Percentiles rank a stretch among this genome's conserved stretches.
Evolutionary conservation across 2,888 invertebrate genomes (phyloP).

Genomic region (Oasisia sp.): DNA sequence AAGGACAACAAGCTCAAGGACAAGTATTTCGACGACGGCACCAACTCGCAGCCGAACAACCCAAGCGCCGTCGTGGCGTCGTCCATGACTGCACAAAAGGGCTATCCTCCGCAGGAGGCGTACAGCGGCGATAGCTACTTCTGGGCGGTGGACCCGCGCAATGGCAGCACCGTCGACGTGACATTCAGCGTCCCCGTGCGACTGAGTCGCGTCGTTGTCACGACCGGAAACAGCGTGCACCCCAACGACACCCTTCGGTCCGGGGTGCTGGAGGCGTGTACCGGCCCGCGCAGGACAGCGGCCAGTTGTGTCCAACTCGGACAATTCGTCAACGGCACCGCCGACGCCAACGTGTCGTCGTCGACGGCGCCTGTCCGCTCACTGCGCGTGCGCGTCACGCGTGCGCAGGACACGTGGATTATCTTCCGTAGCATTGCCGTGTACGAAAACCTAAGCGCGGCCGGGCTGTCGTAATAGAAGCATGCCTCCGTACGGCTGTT

Average conservation of each 20-base stretch:
- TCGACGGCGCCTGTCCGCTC: neutral
- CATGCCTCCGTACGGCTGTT: too few relatives aligned
- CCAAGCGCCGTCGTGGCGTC: slow-evolving; percentile 63
- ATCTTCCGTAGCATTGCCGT: neutral
- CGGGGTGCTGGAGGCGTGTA: neutral
- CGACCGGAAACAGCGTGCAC: neutral
- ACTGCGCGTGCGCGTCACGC: slow-evolving; percentile 6
- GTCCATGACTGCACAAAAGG: slow-evolving; percentile 55
- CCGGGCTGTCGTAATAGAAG: neutral
- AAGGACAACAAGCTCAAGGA: slow-evolving; percentile 57
- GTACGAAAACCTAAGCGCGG: neutral
- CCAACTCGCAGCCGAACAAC: slow-evolving; percentile 46
- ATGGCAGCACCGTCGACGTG: slow-evolving; percentile 6
- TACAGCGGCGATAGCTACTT: slow-evolving; percentile 50
- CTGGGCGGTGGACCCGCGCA: slow-evolving; percentile 37
- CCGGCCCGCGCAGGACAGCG: neutral
- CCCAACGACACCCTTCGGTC: neutral
- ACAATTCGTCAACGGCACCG: neutral
- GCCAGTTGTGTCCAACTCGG: neutral
- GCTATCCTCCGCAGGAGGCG: slow-evolving; percentile 55
- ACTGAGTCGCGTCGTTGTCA: neutral
- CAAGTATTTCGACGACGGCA: slow-evolving; percentile 48
- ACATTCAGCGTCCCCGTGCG: neutral
- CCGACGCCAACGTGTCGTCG: neutral
- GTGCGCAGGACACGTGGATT: slow-evolving; percentile 3